Base-by-base conservation (phyloP, 1,140 invertebrate genomes). In the Tetragonula clypearis region DNA sequence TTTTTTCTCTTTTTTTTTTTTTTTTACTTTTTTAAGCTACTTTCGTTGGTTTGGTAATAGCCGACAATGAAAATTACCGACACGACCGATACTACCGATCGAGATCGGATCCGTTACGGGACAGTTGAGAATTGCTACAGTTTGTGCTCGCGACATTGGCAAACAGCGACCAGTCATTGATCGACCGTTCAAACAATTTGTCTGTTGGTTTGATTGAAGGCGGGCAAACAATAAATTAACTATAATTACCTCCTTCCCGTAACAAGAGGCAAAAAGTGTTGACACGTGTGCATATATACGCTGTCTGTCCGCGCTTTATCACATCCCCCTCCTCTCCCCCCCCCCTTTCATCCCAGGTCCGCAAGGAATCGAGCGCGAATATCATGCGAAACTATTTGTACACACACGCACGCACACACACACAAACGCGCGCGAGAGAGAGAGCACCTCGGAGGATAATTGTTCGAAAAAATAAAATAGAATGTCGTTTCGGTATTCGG, bases 131-230 rank as follows among this genome's bases (percentile, higher is more conserved):
- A 85, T 87, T 79, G 81, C 69, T 77, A 78, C 76, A 73, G 83
- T 88, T 88, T 85, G 30, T 30, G 62, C 78, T 65, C 72, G 69
- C 65, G 78, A 78, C 66, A 82, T 83, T 81, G 82, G 41, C 69
- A 86, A 88, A 88, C 86, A 82, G 15, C 14, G 60, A 17, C 30
- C 30, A 35, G 49, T 75, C 60, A 19, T 68, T 79, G 69, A 55
- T 76, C n/a, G 30, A 35, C 68, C 58, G 76, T 79, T 85, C 78
- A 78, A 84, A 82, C 79, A 77, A 35, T 88, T 88, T 87, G 79
- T 87, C 79, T 66, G 74, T 78, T 82, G 75, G 83, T 79, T 75
- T 62, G 76, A 68, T 73, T 26, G 68, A 79, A 87, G 56, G 62
- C 78, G 66, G 68, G 71, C 69, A 69, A 76, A 79, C 75, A 83